A percentile compares a stretch with the other conserved stretches of the same genome.
Conservation (phyloP, 53 echinoderm and acorn worm species). For the Glandiceps talaboti region DNA sequence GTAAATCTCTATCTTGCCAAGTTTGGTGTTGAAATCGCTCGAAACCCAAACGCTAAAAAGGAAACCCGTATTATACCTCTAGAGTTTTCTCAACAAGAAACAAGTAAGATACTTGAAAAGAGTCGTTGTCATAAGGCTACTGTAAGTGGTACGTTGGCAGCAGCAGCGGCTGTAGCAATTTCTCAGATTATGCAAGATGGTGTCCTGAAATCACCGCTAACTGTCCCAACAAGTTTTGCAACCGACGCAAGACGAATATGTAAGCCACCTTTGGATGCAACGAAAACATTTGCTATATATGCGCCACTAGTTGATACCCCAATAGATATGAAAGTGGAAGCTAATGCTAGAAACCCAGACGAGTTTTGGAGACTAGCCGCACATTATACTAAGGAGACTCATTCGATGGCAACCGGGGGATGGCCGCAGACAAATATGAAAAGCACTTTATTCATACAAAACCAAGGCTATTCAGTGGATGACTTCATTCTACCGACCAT, state of each 20-base stretch:
- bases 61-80: background rate
- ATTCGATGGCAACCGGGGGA: background rate
- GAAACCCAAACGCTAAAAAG: background rate
- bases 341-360: too few species aligned
- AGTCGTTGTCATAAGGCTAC: background rate
- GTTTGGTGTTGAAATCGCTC: background rate
- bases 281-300: too few species aligned
- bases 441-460: background rate
- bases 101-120: background rate
- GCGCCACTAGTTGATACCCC: too few species aligned
- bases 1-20: background rate
- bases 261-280: background rate
- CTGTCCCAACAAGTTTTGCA: background rate
- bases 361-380: background rate
- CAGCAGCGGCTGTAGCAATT: background rate
- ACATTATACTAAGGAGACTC: background rate
- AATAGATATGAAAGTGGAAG: background rate
- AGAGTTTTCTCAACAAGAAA: background rate
- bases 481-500: background rate
- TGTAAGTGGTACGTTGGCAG: background rate
- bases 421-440: background rate
- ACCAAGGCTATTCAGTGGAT: background rate
- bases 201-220: background rate
- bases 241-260: background rate
- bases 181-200: background rate